Evolutionary conservation across 1,140 invertebrate species (phyloP).

Genomic region (Hycleus phaleratus): DNA sequence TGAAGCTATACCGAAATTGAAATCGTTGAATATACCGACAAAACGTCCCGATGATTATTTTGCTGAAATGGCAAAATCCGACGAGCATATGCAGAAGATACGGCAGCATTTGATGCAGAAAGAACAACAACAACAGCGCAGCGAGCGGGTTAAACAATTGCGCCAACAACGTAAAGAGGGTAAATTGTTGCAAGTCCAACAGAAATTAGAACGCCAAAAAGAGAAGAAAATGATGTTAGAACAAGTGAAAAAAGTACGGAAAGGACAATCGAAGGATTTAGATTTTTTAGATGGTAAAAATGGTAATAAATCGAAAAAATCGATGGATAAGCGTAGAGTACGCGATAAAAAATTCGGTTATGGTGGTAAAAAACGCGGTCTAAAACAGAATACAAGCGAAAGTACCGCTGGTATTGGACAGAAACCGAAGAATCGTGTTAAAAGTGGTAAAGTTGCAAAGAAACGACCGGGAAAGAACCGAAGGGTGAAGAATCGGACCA

Average conservation of each 20-base stretch:
- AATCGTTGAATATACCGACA: conserved; percentile 67
- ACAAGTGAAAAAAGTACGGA: conserved; percentile 76
- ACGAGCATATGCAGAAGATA: conserved; percentile 96
- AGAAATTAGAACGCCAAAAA: conserved; percentile 66
- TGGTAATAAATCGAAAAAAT: conserved; percentile 45
- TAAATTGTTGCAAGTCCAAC: conserved; percentile 77
- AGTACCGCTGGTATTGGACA: conserved; percentile 62
- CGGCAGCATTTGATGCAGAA: conserved; percentile 76
- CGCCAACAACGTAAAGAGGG: conserved; percentile 87
- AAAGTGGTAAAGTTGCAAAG: conserved; percentile 18
- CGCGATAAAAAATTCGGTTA: conserved; percentile 90
- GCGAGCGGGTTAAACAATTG: conserved; percentile 83
- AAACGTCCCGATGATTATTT: conserved; percentile 92
- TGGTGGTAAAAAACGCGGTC: conserved; percentile 89
- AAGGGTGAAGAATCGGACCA: conserved; percentile 27
- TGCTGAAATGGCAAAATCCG: conserved; percentile 97
- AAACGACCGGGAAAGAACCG: conserved; percentile 32
- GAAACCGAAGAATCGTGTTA: conserved; percentile 30
- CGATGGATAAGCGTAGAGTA: conserved; percentile 51
- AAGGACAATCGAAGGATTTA: conserved; percentile 69
- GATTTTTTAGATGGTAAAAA: conserved; percentile 78
- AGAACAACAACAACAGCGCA: conserved; percentile 72
- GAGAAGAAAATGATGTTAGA: conserved; percentile 75
- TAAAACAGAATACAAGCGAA: conserved; percentile 80
- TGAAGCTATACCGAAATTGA: conserved; percentile 66